Evolutionary conservation across 2,888 invertebrate genomes (phyloP).

Genomic region (Fabriciana adippe): DNA sequence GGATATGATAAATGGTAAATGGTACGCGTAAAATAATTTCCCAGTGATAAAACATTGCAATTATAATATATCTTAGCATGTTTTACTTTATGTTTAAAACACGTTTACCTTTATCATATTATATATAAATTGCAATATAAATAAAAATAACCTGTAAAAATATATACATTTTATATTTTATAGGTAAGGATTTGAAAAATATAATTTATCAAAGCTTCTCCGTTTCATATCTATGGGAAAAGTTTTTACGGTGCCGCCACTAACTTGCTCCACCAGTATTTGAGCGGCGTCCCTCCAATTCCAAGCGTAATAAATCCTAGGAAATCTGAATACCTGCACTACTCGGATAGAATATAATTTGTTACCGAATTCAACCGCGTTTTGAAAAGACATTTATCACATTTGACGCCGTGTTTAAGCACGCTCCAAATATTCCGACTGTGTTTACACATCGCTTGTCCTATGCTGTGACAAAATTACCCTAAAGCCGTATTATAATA

Average conservation of each 20-base stretch:
- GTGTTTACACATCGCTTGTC: slow-evolving; percentile 33
- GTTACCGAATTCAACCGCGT: slow-evolving; percentile 41
- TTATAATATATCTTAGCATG: no score
- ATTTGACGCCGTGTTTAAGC: slow-evolving; percentile 40
- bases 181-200: background rate
- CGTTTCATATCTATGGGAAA: slow-evolving; percentile 37
- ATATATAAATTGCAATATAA: no score
- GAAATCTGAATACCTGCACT: slow-evolving; percentile 51
- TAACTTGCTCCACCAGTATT: slow-evolving; percentile 37
- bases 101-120: no score
- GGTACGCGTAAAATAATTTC: no score
- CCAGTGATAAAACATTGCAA: no score
- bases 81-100: no score
- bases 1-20: no score
- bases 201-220: slow-evolving; percentile 19
- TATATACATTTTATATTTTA: background rate
- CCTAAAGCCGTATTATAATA: slow-evolving; percentile 8
- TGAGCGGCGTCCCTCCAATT: slow-evolving; percentile 47
- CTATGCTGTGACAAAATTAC: slow-evolving; percentile 28
- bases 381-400: slow-evolving; percentile 44
- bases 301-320: slow-evolving; percentile 51
- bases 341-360: slow-evolving; percentile 48
- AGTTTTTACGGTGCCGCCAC: slow-evolving; percentile 40
- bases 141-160: no score
- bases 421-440: slow-evolving; percentile 40